Base-by-base conservation (phyloP, 2,888 invertebrate species). In the Aquatica leii region DNA sequence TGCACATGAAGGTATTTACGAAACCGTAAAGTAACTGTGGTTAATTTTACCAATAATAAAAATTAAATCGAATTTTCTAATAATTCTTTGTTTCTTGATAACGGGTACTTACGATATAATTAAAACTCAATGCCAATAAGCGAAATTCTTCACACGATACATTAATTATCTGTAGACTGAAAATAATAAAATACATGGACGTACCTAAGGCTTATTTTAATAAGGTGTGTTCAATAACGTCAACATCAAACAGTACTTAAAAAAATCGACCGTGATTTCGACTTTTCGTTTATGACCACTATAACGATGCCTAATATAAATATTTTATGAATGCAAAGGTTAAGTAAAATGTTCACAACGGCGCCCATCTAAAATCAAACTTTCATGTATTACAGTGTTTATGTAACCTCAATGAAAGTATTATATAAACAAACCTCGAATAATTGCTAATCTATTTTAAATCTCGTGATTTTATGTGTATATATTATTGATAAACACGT, bases 391-490 rank as follows among this genome's bases (percentile, higher is more conserved):
- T 6, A 6, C 18, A 18, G 15, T 17, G 46, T 46, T 46, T 46
- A 20, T 18, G 20, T 14, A 46, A 46, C 46, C 46, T 46, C 46
- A 18, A 46, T 18, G 18, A 46, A 46, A 46, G 46, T 46, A 46
- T 18, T 18, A 46, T 46, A 18, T n/a, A 46, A 46, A 46, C 18
- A 46, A 46, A 46, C 46, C 46, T 46, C 17, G 46, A 46, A 20
- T 46, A 46, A 46, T 17, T 46, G 43, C 43, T 43, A 43, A 43
- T 43, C 15, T 43, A 18, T 43, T 18, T 14, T 46, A 46, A 46
- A 46, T 17, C 46, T 46, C 46, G 17, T 46, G 46, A 20, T 46
- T 46, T 46, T 18, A 20, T 18, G 17, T 46, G 18, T 46, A 2
- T 24, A 24, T 24, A 6, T 24, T 43, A 12, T 40, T 43, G 43